Evolutionary conservation across 2,797 vertebrate species (phyloP).

Genomic region (Falco naumanni): DNA sequence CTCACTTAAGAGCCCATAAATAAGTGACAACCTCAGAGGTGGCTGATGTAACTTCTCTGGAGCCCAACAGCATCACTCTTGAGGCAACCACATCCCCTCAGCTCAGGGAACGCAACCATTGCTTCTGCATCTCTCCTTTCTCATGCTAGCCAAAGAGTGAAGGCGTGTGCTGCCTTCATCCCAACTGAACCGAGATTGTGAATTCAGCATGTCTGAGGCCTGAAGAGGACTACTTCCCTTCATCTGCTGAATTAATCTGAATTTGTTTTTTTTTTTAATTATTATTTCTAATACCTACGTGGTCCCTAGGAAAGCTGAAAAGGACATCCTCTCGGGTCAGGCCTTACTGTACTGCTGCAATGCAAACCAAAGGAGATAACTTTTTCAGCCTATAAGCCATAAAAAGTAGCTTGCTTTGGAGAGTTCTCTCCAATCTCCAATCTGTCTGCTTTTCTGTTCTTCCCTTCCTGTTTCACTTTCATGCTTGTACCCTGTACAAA

Average conservation of each 20-base stretch:
- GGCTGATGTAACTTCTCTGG: conserved; percentile 5
- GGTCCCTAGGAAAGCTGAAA: neutral
- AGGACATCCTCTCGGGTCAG: neutral
- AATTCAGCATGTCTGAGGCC: neutral
- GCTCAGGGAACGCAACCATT: neutral
- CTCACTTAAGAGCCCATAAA: neutral
- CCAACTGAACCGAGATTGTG: neutral
- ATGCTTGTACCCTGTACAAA: neutral
- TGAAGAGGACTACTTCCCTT: neutral
- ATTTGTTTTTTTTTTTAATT: neutral
- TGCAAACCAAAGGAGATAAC: neutral
- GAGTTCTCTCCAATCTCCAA: neutral
- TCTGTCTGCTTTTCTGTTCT: neutral
- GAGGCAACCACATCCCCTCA: neutral
- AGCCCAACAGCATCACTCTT: neutral
- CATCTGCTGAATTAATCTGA: neutral
- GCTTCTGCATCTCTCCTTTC: neutral
- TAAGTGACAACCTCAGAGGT: neutral
- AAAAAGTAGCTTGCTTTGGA: neutral
- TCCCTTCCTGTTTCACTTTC: neutral
- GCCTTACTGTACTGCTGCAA: neutral
- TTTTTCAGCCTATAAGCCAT: neutral
- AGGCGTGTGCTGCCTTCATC: neutral
- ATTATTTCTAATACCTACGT: neutral
- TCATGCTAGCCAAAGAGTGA: neutral